Evolutionary conservation across 2,888 invertebrate genomes (phyloP), one percentile per base, ranked within the genome.

Genomic region (Melitaea athalia): DNA sequence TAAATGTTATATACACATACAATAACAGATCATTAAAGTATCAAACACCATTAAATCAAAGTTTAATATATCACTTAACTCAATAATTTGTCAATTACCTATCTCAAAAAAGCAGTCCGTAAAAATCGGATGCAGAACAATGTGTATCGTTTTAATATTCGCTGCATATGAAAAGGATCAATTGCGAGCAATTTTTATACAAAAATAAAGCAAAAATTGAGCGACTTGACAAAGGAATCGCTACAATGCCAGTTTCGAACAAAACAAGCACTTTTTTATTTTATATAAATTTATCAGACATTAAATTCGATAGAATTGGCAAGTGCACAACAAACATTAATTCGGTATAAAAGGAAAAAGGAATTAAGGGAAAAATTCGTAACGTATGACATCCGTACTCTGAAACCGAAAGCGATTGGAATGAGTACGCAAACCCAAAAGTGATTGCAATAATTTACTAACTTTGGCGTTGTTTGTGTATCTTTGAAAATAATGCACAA

Each of bases 381-480:
- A 84, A 84, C 85, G 81, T 83, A 84, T 84, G 87, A 84, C 83
- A 86, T 84, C 84, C 81, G 81, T 81, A 80, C 85, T 84, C 82
- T 79, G 82, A 82, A 85, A 81, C 82, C 83, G 79, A 81, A 85
- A 86, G 79, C 83, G 84, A 84, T 86, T 83, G 83, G 79, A 77
- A 78, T 78, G 82, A 83, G 82, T 79, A 78, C 80, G 81, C 80
- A 79, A 80, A 81, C 78, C 77, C 71, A 73, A 76, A 74, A 75
- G 75, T 61, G 61, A 60, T 57, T 77, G 84, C 78, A 74, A 3
- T 74, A 81, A 81, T 65, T 49, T 0, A 72, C 31, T 73, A 74
- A 74, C 61, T 64, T 63, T 1, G 11, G 69, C 61, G 71, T 47
- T 14, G 42, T 42, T 31, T 45, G 8, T 7, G 38, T 38, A 38